Evolutionary conservation across 2,888 invertebrate species (phyloP).

Genomic region (Sarcophaga carnaria): DNA sequence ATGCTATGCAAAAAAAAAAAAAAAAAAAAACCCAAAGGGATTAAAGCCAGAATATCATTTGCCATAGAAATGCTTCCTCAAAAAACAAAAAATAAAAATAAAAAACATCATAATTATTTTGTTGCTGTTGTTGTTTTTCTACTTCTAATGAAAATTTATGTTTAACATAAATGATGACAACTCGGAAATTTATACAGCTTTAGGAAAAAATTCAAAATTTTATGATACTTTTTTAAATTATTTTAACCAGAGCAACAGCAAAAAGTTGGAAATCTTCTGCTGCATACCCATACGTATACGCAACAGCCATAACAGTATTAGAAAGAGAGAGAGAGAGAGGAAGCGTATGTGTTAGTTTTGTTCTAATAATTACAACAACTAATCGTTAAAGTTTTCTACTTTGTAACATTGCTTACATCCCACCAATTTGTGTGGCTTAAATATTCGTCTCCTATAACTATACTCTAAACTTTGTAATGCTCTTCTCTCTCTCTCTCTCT

Average conservation of each 20-base stretch:
- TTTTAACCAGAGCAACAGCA: slow-evolving; percentile 2
- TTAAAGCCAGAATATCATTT: slow-evolving; percentile 59
- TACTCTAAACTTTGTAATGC: slow-evolving; percentile 36
- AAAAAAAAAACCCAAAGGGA: slow-evolving; percentile 48
- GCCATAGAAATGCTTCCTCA: slow-evolving; percentile 1
- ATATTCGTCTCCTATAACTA: slow-evolving; percentile 43
- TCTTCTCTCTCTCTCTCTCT: background rate
- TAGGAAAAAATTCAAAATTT: slow-evolving; percentile 10
- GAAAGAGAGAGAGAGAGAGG: too few relatives aligned
- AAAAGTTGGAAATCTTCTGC: background rate
- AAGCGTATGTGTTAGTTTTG: background rate
- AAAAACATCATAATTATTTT: too few relatives aligned
- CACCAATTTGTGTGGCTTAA: slow-evolving; percentile 51
- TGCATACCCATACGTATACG: background rate
- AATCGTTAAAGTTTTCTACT: slow-evolving; percentile 61
- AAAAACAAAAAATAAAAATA: too few relatives aligned
- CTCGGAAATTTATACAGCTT: background rate
- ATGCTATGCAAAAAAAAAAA: background rate
- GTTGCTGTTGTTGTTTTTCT: too few relatives aligned
- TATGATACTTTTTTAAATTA: slow-evolving; percentile 9
- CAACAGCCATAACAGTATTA: background rate
- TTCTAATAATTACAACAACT: slow-evolving; percentile 59
- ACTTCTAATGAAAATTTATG: slow-evolving; percentile 48
- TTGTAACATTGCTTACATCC: slow-evolving; percentile 35
- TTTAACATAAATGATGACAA: slow-evolving; percentile 55